Evolutionary conservation across 1,140 invertebrate species (phyloP), one percentile per base, ranked within the genome.

Genomic region (Gonioctena quinquepunctata): DNA sequence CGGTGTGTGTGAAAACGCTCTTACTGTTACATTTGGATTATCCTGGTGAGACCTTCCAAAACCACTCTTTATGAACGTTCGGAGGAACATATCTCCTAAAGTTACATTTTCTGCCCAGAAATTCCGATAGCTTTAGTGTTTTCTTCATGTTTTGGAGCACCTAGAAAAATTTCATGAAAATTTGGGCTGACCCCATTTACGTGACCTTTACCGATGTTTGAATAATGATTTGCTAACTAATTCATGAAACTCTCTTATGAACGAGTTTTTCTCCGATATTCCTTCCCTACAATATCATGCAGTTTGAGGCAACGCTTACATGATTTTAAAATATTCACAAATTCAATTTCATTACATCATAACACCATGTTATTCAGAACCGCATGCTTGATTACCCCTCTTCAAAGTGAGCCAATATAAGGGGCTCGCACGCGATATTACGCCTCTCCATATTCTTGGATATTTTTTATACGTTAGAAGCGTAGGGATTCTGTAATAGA

Each of bases 351-450:
- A n/a, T 59, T 22, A 11, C 56, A 25, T 59, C 56, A 59, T 59
- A 59, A 59, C 56, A 59, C 56, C 56, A 25, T 59, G 56, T 59
- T 59, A 59, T 59, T 59, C 26, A 59, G 56, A 59, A 59, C 56
- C 21, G 56, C 56, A 7, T 59, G 56, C 21, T 59, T 59, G 56
- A 59, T 59, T 59, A 59, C 56, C 56, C 56, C n/a, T 59, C 56
- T 59, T 59, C 56, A 59, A 16, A 16, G 23, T 59, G 26, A 59
- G 56, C 56, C 56, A 23, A 59, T 59, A 59, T 25, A 59, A 59
- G 56, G 23, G 23, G 56, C 11, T 25, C 26, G 26, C 56, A 59
- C 56, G 56, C 56, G 56, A 59, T 59, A n/a, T n/a, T n/a, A n/a
- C n/a, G 56, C 25, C 22, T 59, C 26, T 13, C 21, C 56, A 59